phyloP scores from a whole-genome alignment of 2,797 vertebrate genomes.

The Syndactyla subalaris region DNA sequence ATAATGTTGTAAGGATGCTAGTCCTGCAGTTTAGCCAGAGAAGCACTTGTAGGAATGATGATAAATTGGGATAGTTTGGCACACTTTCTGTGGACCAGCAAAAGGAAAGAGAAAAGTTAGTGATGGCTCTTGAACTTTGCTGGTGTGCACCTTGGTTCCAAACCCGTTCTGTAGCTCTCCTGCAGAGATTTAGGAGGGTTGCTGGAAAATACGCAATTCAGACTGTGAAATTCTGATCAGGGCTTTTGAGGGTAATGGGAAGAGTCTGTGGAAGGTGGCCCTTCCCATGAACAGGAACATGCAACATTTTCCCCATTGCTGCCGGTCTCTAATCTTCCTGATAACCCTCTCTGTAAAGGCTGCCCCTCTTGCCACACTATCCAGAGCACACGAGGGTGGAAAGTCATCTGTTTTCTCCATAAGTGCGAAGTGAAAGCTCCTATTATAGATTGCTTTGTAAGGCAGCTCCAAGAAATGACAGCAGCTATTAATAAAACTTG shows the following conservation, averaged over 20 bases:
- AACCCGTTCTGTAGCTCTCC: neutral
- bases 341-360: neutral
- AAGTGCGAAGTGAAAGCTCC: neutral
- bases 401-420: neutral
- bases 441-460: neutral
- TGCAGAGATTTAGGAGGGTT: neutral
- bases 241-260: neutral
- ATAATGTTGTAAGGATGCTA: neutral
- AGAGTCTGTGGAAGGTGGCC: neutral
- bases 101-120: neutral
- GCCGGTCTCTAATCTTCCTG: neutral
- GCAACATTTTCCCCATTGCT: neutral
- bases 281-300: neutral
- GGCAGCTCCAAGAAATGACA: neutral
- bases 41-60: neutral
- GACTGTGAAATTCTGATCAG: neutral
- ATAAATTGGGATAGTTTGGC: neutral
- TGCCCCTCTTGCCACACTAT: neutral
- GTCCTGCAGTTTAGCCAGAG: neutral
- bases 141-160: neutral
- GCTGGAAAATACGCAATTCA: neutral
- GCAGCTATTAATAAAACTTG: constrained; percentile 3
- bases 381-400: neutral
- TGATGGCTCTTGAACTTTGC: neutral
- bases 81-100: neutral